Evolutionary conservation across 1,140 invertebrate genomes (phyloP).

Genomic region (Nymphalis io): DNA sequence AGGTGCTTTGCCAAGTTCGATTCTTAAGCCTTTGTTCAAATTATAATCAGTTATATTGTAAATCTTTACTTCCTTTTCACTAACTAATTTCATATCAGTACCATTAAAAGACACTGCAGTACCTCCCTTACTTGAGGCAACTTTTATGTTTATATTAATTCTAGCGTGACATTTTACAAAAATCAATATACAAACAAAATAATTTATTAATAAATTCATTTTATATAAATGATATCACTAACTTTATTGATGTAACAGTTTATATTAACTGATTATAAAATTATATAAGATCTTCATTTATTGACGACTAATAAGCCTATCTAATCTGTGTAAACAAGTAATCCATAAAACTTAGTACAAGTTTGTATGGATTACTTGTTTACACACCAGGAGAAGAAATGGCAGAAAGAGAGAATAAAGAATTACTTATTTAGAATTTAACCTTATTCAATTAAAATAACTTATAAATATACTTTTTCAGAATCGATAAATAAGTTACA

Average conservation of each 20-base stretch:
- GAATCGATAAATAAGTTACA: too few species aligned
- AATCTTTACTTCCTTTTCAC: slow-evolving; percentile 47
- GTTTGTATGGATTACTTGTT: too few species aligned
- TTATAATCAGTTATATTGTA: slow-evolving; percentile 57
- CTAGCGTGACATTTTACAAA: slow-evolving; percentile 33
- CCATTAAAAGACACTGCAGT: slow-evolving; percentile 41
- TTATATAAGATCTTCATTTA: not conserved
- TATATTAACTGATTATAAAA: not conserved
- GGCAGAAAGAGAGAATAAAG: too few species aligned
- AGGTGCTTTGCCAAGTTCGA: slow-evolving; percentile 53
- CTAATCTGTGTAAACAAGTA: too few species aligned
- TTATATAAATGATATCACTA: not conserved
- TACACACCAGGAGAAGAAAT: too few species aligned
- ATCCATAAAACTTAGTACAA: too few species aligned
- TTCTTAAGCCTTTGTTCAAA: slow-evolving; percentile 48
- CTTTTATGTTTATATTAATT: slow-evolving; percentile 50
- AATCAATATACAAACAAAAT: not conserved
- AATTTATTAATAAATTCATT: not conserved
- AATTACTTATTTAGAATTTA: too few species aligned
- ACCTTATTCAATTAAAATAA: too few species aligned
- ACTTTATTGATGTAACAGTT: not conserved
- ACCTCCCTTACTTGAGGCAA: slow-evolving; percentile 38
- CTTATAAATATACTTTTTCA: too few species aligned
- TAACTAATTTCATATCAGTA: slow-evolving; percentile 48
- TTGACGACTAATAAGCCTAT: not conserved